Evolutionary conservation across 2,888 invertebrate genomes (phyloP), one percentile per base, ranked within the genome.

Genomic region (Caenorhabditis imperialis): DNA sequence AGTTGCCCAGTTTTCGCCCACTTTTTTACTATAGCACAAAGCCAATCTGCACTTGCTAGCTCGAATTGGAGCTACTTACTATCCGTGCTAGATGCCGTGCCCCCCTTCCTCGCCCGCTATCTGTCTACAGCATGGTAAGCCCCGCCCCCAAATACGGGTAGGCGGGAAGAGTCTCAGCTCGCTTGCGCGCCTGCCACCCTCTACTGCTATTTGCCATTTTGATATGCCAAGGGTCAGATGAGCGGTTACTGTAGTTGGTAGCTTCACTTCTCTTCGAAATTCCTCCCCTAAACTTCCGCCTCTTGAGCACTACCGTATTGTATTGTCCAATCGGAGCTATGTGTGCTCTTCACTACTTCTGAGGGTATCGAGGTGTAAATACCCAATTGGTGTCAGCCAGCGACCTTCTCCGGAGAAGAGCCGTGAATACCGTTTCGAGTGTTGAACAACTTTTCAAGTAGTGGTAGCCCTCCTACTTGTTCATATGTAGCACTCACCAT

Each of bases 101-200:
- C 51, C 65, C 51, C 50, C 65, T 44, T 54, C 50, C 44, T 53
- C 22, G 45, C 62, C 48, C 65, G 30, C 67, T 67, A 67, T 67
- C 57, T 67, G 50, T 45, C 22, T 55, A 50, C 65, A 42, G 65
- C 67, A 67, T 57, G 57, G 67, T 67, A 67, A 42, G 57, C 51
- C 67, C 67, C 67, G 57, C 67, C 67, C 25, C 51, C 40, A 38
- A 65, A 55, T 54, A 57, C 55, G 57, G 57, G 67, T 67, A 67
- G 67, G 67, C 67, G 67, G 57, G 67, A 57, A 48, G 63, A 67
- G 57, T 67, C 67, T 67, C 67, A 67, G 67, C 67, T 67, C 67
- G 67, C 57, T 50, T 44, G 35, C 48, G 51, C 65, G 55, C 65
- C 55, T 55, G 55, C 65, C 55, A 48, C 63, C 45, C 42, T 51